phyloP scores from a whole-genome alignment of 2,888 invertebrate genomes.

The Agonopterix alstromeriana region DNA sequence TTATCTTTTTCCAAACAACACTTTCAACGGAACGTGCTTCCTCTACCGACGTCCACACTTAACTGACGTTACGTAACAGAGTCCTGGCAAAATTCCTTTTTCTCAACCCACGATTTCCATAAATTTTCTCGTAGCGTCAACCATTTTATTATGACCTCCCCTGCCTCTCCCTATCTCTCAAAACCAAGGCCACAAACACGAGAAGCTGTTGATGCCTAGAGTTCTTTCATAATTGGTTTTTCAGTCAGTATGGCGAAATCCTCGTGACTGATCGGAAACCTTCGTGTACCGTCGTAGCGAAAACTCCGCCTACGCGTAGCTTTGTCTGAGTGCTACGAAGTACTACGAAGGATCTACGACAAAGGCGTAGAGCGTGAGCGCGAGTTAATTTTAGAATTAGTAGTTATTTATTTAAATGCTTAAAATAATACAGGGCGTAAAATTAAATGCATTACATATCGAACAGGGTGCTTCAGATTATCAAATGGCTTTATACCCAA shows the following conservation, averaged over 20 bases:
- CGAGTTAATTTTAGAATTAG: not conserved
- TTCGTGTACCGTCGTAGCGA: constrained; percentile 32
- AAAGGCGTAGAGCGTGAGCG: constrained; percentile 19
- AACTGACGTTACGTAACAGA: constrained; percentile 69
- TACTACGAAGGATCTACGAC: constrained; percentile 18
- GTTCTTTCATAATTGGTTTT: constrained; percentile 29
- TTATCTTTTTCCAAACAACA: constrained; percentile 43
- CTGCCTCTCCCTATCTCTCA: constrained; percentile 8
- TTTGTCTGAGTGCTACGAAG: constrained; percentile 10
- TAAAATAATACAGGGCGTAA: no score
- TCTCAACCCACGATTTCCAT: constrained; percentile 37
- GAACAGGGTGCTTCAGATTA: no score
- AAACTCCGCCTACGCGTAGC: constrained; percentile 52
- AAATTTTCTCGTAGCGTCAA: constrained; percentile 33
- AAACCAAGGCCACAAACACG: no score
- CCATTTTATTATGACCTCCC: constrained; percentile 33
- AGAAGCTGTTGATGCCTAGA: not conserved
- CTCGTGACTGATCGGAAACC: constrained; percentile 46
- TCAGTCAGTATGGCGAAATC: constrained; percentile 17
- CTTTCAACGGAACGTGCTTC: constrained; percentile 36
- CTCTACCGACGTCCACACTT: constrained; percentile 38
- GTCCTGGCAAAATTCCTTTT: constrained; percentile 55
- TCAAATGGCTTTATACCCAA: no score
- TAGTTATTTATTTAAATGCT: no score
- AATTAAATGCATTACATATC: no score